Percentiles rank a stretch among this genome's conserved stretches.
phyloP scores from a whole-genome alignment of 2,888 invertebrate species.

The Limnephilus marmoratus region DNA sequence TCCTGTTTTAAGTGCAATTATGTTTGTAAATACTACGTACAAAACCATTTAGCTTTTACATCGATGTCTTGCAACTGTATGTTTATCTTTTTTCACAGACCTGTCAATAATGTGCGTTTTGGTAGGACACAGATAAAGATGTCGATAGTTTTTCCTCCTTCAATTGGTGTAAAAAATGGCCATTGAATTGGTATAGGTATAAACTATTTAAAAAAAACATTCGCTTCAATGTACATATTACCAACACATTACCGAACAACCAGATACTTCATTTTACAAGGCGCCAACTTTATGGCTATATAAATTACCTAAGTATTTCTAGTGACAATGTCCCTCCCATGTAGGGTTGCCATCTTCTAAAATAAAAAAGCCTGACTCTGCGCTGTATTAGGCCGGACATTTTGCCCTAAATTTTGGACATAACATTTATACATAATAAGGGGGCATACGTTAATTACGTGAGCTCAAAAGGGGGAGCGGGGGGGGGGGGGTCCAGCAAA shows the following conservation, averaged over 20 bases:
- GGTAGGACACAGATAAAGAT: neutral
- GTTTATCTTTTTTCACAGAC: neutral
- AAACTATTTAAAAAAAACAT: neutral
- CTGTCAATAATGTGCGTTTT: neutral
- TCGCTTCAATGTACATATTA: no score
- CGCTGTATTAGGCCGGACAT: no score
- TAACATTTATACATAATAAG: no score
- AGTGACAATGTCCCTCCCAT: neutral
- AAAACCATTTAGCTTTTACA: neutral
- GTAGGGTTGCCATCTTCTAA: no score
- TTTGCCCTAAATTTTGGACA: no score
- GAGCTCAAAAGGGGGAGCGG: no score
- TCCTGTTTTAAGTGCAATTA: neutral
- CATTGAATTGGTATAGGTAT: neutral
- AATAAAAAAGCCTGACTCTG: no score
- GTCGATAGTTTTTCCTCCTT: neutral
- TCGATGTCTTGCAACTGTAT: neutral
- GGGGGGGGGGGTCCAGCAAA: no score
- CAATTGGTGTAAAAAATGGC: neutral
- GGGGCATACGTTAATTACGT: no score
- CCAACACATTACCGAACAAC: neutral
- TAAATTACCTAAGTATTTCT: neutral
- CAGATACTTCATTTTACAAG: neutral
- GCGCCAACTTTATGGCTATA: no score
- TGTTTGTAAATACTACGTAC: neutral